Base-by-base conservation (phyloP, 2,113 vertebrate species). In the Hirundichthys speculiger region DNA sequence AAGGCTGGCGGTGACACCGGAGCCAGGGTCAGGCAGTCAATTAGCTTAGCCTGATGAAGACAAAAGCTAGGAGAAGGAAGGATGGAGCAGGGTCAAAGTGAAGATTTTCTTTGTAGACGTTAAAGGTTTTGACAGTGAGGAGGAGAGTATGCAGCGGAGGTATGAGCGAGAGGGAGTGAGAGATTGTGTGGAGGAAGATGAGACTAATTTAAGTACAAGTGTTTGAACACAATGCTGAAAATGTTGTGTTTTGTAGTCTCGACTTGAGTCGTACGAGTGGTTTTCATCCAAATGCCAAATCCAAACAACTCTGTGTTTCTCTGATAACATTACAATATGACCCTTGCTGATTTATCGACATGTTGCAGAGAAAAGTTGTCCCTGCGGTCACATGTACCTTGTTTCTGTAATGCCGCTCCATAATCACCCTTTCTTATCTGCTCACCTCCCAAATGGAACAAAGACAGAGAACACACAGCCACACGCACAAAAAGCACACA, bases 391-490 rank as follows among this genome's bases (percentile, higher is more conserved):
- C 40, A 49, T 5, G 2, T 24, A 78, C 62, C 76, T 84, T 52
- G 55, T 27, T 5, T 62, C 66, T 34, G 25, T 66, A 60, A n/a
- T 22, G 34, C 14, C 42, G 45, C 38, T 60, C 65, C 68, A 55
- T 56, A 53, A 56, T 77, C 68, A 65, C 56, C 40, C 56, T 1
- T 30, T 78, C 69, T 65, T 61, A 76, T 81, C 79, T 52, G 38
- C 64, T 75, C 58, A 63, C 57, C 64, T 63, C 69, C 61, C 46
- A 50, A 49, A 46, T 47, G 38, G 53, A 68, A 71, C 65, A 72
- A 50, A 78, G 50, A 68, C 75, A 77, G 52, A 79, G 72, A 75
- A 72, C 77, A 87, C 80, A 79, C 84, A 73, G 11, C 51, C 73
- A 68, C 47, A 60, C 49, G 78, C 47, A 64, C 27, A 27, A 3